phyloP scores from a whole-genome alignment of 2,888 invertebrate genomes.

The Stegana nigrithorax region DNA sequence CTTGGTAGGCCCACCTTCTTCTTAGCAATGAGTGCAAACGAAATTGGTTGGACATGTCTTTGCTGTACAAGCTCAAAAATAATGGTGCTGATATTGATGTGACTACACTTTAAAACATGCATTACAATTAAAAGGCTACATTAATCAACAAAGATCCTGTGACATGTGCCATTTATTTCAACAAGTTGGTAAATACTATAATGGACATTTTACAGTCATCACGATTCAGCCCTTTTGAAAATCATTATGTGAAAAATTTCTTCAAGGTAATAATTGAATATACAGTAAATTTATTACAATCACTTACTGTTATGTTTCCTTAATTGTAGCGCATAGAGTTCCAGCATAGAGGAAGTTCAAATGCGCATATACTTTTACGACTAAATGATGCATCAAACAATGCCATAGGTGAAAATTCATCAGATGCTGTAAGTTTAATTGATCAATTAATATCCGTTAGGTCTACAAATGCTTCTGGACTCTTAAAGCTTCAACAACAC shows the following conservation, averaged over 20 bases:
- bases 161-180: constrained; percentile 39
- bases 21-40: neutral
- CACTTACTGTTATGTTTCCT: too few relatives aligned
- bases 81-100: neutral
- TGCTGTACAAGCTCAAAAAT: neutral
- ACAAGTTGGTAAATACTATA: constrained; percentile 30
- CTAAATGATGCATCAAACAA: constrained; percentile 54
- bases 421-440: constrained; percentile 34
- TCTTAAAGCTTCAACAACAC: neutral
- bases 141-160: constrained; percentile 41
- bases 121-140: neutral
- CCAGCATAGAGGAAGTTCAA: neutral
- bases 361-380: constrained; percentile 46
- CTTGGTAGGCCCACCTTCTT: neutral
- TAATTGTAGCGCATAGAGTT: neutral
- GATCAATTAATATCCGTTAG: constrained; percentile 26
- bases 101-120: too few relatives aligned
- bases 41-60: neutral
- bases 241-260: constrained; percentile 43
- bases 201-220: constrained; percentile 33
- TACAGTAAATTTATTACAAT: too few relatives aligned
- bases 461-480: constrained; percentile 27
- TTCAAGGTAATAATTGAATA: too few relatives aligned
- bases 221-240: constrained; percentile 43
- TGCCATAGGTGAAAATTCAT: constrained; percentile 30